A percentile compares a stretch with the other conserved stretches of the same genome.
Evolutionary conservation across 2,888 invertebrate species (phyloP).

Genomic region (Molanna angustata): DNA sequence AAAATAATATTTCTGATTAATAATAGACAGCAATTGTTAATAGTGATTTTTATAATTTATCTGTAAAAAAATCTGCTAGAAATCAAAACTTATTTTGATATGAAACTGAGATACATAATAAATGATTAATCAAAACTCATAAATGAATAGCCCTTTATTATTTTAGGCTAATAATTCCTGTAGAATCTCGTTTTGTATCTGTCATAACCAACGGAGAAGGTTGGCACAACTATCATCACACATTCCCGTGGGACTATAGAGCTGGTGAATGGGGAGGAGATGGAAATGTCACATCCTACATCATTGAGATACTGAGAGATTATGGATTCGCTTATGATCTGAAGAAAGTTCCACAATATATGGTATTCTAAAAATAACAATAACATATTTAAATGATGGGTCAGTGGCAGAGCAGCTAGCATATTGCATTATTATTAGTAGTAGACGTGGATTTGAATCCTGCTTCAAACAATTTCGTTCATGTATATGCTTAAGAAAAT

Average conservation of each 20-base stretch:
- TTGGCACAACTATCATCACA: conserved; percentile 94
- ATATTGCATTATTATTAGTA: not conserved
- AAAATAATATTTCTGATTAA: too few relatives aligned
- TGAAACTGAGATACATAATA: too few relatives aligned
- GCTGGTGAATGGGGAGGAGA: conserved; percentile 72
- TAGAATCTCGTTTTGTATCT: conserved; percentile 73
- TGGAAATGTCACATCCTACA: conserved; percentile 47
- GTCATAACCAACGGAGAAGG: conserved; percentile 78
- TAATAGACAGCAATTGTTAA: too few relatives aligned
- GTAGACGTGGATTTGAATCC: not conserved
- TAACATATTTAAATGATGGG: too few relatives aligned
- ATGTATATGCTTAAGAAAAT: not conserved
- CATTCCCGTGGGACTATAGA: conserved; percentile 92
- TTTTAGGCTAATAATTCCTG: conserved; percentile 77
- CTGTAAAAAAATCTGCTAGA: too few relatives aligned
- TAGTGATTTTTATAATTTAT: too few relatives aligned
- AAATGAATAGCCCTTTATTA: too few relatives aligned
- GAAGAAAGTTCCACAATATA: conserved; percentile 44
- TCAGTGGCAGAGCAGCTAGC: too few relatives aligned
- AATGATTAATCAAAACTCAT: too few relatives aligned
- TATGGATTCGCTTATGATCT: conserved; percentile 65
- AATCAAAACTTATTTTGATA: too few relatives aligned
- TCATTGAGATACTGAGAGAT: conserved; percentile 60
- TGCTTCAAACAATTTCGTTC: not conserved
- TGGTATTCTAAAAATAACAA: conserved; percentile 38